Evolutionary conservation across 1,140 invertebrate genomes (phyloP).

Genomic region (Diorhabda sublineata): DNA sequence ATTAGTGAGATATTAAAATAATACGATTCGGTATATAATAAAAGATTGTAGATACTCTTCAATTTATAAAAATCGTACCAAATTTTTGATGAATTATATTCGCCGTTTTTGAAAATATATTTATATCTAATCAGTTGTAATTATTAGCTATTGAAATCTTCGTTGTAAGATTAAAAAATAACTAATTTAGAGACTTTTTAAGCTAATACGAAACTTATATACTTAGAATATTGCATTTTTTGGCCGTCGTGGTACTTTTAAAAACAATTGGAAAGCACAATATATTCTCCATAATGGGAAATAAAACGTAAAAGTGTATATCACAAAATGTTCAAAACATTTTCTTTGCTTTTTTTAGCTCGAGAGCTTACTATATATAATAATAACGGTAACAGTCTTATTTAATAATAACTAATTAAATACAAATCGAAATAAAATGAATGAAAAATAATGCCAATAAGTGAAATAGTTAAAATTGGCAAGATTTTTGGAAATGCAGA

Average conservation of each 20-base stretch:
- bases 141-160: neutral
- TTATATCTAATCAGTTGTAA: neutral
- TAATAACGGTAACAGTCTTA: conserved; percentile 49
- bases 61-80: too few species aligned
- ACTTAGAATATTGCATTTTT: conserved; percentile 24
- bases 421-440: conserved; percentile 29
- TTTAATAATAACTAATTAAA: conserved; percentile 46
- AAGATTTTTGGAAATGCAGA: conserved; percentile 8
- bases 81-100: too few species aligned
- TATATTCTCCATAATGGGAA: conserved; percentile 25
- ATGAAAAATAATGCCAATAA: conserved; percentile 19
- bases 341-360: conserved; percentile 35
- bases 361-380: conserved; percentile 38
- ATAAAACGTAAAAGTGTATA: conserved; percentile 35
- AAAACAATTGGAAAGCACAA: conserved; percentile 25
- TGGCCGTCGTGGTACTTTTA: conserved; percentile 23
- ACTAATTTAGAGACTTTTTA: neutral
- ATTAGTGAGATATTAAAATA: too few species aligned
- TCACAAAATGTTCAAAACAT: conserved; percentile 46
- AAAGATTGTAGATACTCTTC: too few species aligned
- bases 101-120: too few species aligned
- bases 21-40: too few species aligned
- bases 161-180: neutral
- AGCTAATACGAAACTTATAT: conserved; percentile 1
- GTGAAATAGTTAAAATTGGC: conserved; percentile 20